These are phyloP conservation scores for Mirza zaza DNA, from an alignment of 2,113 vertebrate genomes.

Conservation along the genomic window DNA sequence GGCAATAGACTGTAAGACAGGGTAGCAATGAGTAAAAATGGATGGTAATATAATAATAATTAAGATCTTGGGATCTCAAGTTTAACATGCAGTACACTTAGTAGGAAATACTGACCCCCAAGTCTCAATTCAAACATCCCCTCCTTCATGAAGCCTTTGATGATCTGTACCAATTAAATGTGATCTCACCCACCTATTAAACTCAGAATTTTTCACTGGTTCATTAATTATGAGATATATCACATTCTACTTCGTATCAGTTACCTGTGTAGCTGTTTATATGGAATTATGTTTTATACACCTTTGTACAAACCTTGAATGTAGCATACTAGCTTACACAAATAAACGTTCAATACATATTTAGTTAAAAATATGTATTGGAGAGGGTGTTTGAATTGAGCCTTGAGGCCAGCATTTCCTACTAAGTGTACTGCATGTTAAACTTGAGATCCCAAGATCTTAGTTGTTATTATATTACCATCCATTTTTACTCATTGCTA, in stretches of 20 bases:
- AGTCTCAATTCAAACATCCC: neutral
- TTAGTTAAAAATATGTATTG: constrained; percentile 20
- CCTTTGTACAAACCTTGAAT: neutral
- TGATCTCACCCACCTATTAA: neutral
- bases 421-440: neutral
- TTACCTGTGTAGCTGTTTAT: neutral
- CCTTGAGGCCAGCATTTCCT: neutral
- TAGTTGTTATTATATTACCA: neutral
- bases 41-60: neutral
- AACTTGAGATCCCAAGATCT: neutral
- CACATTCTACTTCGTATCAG: neutral
- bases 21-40: neutral
- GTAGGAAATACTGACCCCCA: neutral
- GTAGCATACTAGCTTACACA: neutral
- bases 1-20: neutral
- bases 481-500: neutral
- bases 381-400: neutral
- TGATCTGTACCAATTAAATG: neutral
- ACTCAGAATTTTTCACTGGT: neutral
- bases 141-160: neutral
- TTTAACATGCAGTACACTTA: neutral
- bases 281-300: neutral
- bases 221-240: neutral
- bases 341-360: neutral
- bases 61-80: neutral